Base-by-base conservation (phyloP, 2,113 vertebrate genomes). In the Mesoclemmys tuberculata region DNA sequence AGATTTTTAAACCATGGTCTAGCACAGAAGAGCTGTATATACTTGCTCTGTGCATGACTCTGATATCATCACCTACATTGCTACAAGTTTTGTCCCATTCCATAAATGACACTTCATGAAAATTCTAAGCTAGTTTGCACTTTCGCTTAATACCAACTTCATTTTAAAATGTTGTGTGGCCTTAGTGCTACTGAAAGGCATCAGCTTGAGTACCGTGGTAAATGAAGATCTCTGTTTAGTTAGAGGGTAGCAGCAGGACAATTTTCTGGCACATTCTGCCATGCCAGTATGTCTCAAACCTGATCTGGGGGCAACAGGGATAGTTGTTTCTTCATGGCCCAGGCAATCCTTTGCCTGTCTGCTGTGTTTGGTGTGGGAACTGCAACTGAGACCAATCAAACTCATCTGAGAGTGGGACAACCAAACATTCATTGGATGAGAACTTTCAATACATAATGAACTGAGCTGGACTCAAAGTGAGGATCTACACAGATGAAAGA, bases 261-360 rank as follows among this genome's bases (percentile, higher is more conserved):
- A 94, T 56, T 78, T 92, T 56, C 83, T 56, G 8, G 6, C 92
- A 80, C 27, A 52, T 74, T 90, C 86, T 49, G 77, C 82, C 16
- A n/a, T 64, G 61, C 16, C 61, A n/a, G 31, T n/a, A 64, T 16
- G 35, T 8, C 61, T 64, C 13, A 64, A 64, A 6, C 35, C 35
- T 22, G 35, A 71, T 71, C 35, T 84, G 87, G 90, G 92, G 89
- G 24, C 55, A 89, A 38, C 19, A 38, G 64, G 9, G 18, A 19
- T 71, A 38, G 22, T 54, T 56, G 41, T 31, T 48, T 16, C 21
- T 5, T 8, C 38, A 31, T 48, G 61, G 5, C 35, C 27, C n/a
- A 88, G 2, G 38, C 26, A 31, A 49, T 77, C 14, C 51, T 91
- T 31, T 41, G 52, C n/a, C 8, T 52, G 11, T 38, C 49, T 31